A percentile compares a stretch with the other conserved stretches of the same genome.
phyloP scores from a whole-genome alignment of 2,113 vertebrate species.

The Tylochromis polylepis region DNA sequence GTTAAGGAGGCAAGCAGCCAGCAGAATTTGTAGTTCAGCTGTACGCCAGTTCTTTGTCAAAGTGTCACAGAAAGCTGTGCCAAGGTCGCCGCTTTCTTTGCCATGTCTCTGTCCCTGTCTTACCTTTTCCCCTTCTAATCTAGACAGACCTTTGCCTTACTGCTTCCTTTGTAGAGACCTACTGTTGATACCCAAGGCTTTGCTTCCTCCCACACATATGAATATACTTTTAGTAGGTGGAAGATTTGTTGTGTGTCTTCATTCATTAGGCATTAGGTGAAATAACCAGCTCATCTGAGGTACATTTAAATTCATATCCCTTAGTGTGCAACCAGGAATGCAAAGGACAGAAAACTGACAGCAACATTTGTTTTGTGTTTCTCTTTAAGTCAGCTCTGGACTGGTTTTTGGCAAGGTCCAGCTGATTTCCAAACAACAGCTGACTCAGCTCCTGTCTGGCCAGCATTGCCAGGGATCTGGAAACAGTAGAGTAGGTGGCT shows the following conservation, averaged over 20 bases:
- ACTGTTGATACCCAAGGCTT: not conserved
- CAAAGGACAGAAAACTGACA: not conserved
- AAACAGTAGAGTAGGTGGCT: conserved; percentile 36
- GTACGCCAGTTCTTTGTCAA: conserved; percentile 27
- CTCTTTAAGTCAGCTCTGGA: conserved; percentile 27
- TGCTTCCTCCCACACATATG: conserved; percentile 6
- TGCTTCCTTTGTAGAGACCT: not conserved
- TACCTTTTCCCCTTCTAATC: not conserved
- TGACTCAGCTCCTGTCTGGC: conserved; percentile 51
- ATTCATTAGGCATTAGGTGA: conserved; percentile 24
- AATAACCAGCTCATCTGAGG: conserved; percentile 9
- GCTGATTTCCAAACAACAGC: conserved; percentile 30
- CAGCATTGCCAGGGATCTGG: conserved; percentile 3
- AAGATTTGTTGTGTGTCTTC: conserved; percentile 18
- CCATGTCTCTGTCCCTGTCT: not conserved
- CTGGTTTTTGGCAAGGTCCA: not conserved
- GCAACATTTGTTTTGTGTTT: not conserved
- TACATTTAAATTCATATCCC: not conserved
- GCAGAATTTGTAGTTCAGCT: conserved; percentile 35
- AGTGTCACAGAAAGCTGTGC: conserved; percentile 13
- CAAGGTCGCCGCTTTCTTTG: conserved; percentile 26
- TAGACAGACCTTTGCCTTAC: not conserved
- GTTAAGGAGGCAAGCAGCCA: conserved; percentile 15
- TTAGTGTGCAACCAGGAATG: not conserved
- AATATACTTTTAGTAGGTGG: conserved; percentile 11